Conservation (phyloP, 2,113 vertebrate species). For the Cavia porcellus region DNA sequence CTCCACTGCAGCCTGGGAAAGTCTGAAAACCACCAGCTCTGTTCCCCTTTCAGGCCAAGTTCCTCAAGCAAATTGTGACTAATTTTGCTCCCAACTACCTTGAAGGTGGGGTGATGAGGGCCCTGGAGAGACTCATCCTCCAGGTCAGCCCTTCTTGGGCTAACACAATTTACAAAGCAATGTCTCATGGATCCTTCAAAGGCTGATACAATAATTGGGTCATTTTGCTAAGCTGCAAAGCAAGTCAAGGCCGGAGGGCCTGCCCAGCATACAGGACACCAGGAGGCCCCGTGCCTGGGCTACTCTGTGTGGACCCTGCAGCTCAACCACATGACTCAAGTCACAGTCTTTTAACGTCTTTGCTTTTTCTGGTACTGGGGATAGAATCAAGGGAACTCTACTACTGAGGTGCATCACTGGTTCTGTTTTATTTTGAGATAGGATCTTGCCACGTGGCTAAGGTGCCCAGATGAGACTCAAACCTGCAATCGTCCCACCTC, state of each 20-base stretch:
- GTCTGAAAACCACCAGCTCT: conserved; percentile 59
- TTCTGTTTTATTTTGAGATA: neutral
- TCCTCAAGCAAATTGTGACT: conserved; percentile 51
- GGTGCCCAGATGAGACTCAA: neutral
- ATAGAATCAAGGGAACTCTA: neutral
- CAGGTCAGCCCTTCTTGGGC: neutral
- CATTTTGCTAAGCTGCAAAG: conserved; percentile 5
- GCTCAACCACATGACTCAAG: neutral
- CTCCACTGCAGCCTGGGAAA: neutral
- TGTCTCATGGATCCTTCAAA: neutral
- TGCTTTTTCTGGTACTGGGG: neutral
- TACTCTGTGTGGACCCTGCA: neutral
- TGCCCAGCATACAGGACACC: neutral
- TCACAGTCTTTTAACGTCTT: neutral
- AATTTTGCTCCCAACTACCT: conserved; percentile 56
- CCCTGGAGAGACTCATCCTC: neutral
- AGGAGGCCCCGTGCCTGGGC: neutral
- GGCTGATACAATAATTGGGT: conserved; percentile 10
- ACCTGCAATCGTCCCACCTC: neutral
- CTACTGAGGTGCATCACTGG: neutral
- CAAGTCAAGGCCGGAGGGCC: neutral
- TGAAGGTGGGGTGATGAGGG: neutral
- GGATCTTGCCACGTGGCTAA: neutral
- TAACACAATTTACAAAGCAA: neutral
- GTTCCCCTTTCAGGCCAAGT: conserved; percentile 54